phyloP scores from a whole-genome alignment of 2,888 invertebrate genomes.

The Drosophila suboccidentalis region DNA sequence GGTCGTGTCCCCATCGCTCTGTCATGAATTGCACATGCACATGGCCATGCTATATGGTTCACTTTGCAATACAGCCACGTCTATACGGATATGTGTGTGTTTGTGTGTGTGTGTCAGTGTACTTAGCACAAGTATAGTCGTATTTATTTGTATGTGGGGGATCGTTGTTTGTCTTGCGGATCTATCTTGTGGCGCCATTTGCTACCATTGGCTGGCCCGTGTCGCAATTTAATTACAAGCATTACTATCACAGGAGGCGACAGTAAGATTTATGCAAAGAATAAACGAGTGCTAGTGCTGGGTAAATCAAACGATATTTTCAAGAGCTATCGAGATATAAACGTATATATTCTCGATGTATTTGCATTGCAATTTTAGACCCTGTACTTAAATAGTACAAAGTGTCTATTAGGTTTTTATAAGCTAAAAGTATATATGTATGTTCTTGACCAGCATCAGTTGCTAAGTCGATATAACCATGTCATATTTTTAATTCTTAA shows the following conservation, averaged over 20 bases:
- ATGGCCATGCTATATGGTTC: constrained; percentile 11
- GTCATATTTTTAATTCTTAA: too few species aligned
- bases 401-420: neutral
- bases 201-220: constrained; percentile 70
- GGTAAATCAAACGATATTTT: neutral
- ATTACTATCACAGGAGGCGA: constrained; percentile 53
- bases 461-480: too few species aligned
- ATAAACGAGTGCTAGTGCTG: constrained; percentile 37
- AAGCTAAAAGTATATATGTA: too few species aligned
- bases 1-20: constrained; percentile 76
- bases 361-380: neutral
- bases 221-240: constrained; percentile 80
- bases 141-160: constrained; percentile 18
- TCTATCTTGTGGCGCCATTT: constrained; percentile 80
- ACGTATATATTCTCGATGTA: neutral
- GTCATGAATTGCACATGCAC: constrained; percentile 64
- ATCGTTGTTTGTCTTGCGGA: constrained; percentile 63
- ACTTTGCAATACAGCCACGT: constrained; percentile 3
- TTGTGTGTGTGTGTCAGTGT: constrained; percentile 3
- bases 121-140: constrained; percentile 10
- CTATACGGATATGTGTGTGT: neutral
- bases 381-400: too few species aligned
- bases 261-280: constrained; percentile 75
- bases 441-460: too few species aligned
- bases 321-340: neutral